phyloP scores from a whole-genome alignment of 2,113 vertebrate species.

The Oxyruncus cristatus region DNA sequence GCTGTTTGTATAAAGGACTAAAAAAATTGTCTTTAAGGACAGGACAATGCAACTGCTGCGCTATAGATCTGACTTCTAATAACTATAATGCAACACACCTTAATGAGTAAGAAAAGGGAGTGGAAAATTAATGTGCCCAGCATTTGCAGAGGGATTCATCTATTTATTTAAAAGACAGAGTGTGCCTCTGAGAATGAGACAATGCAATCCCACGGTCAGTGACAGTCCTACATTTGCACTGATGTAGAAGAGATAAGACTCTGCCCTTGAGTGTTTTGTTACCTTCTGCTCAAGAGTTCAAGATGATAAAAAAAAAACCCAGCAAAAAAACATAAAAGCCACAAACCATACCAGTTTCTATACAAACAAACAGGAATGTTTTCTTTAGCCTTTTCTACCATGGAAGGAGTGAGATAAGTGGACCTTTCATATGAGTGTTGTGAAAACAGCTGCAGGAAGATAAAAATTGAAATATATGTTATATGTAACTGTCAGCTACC shows the following conservation, averaged over 20 bases:
- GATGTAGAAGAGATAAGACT: not conserved
- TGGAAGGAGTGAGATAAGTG: not conserved
- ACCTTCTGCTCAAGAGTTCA: constrained; percentile 17
- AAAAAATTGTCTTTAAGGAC: not conserved
- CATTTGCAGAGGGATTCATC: not conserved
- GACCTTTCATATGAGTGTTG: not conserved
- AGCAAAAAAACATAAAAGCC: constrained; percentile 12
- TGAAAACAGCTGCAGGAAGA: constrained; percentile 31
- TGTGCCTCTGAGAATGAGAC: not conserved
- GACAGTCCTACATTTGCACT: not conserved
- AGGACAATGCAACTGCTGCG: not conserved
- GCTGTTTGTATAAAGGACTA: not conserved
- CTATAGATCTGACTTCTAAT: not conserved
- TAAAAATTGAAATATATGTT: constrained; percentile 1
- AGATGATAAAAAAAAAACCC: not conserved
- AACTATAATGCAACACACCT: not conserved
- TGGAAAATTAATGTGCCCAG: not conserved
- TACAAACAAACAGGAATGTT: constrained; percentile 47
- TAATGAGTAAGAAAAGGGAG: not conserved
- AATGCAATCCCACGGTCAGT: not conserved
- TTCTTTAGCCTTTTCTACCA: constrained; percentile 23
- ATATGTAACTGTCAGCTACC: not conserved
- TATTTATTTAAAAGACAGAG: not conserved
- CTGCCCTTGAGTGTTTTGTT: not conserved
- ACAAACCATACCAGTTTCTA: constrained; percentile 43